A percentile compares a stretch with the other conserved stretches of the same genome.
phyloP scores from a whole-genome alignment of 2,797 vertebrate species.

The Gymnoscopelus microlampas region DNA sequence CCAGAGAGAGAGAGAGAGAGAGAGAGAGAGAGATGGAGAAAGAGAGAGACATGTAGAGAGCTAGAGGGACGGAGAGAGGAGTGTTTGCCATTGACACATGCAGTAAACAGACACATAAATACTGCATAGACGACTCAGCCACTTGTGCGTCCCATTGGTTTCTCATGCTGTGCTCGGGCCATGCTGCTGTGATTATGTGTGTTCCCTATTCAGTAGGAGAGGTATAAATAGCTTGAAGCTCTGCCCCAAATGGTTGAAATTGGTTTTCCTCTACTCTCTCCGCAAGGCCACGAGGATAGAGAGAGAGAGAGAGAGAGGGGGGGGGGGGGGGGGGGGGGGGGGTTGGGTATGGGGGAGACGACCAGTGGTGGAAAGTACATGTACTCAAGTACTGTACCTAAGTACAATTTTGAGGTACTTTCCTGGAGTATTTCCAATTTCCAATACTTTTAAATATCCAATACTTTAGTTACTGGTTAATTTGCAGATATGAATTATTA shows the following conservation, averaged over 20 bases:
- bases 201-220: constrained; percentile 22
- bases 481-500: too few relatives aligned
- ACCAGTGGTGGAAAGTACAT: too few relatives aligned
- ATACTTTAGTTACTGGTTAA: too few relatives aligned
- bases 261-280: constrained; percentile 22
- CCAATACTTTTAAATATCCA: too few relatives aligned
- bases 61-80: too few relatives aligned
- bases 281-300: constrained; percentile 24
- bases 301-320: too few relatives aligned
- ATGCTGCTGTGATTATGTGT: constrained; percentile 3
- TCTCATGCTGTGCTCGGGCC: constrained; percentile 2
- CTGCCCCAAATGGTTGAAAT: constrained; percentile 36
- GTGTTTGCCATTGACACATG: constrained; percentile 12
- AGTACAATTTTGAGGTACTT: too few relatives aligned
- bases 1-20: constrained; percentile 10
- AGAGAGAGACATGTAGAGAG: too few relatives aligned
- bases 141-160: neutral
- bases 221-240: constrained; percentile 46
- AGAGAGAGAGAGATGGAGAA: neutral
- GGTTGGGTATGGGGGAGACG: too few relatives aligned
- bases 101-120: constrained; percentile 33
- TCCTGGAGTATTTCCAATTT: too few relatives aligned
- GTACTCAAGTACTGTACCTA: too few relatives aligned
- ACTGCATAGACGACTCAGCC: constrained; percentile 22
- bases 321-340: too few relatives aligned